phyloP scores from a whole-genome alignment of 2,888 invertebrate genomes.

The Orthosia incerta region DNA sequence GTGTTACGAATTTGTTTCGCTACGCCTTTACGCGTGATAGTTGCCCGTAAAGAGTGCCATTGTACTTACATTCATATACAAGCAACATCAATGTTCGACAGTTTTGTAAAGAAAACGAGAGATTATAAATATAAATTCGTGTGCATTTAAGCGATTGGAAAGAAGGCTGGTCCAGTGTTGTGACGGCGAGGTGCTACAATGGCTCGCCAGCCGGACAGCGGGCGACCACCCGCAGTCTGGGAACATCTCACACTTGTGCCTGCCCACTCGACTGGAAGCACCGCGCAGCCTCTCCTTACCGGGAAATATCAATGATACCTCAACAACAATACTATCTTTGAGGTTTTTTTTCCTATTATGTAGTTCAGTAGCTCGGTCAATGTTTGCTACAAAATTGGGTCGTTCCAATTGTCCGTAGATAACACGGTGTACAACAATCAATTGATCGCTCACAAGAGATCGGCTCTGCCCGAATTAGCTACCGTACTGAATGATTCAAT shows the following conservation, averaged over 20 bases:
- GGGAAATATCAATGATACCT: conserved; percentile 82
- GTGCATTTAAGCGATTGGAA: conserved; percentile 59
- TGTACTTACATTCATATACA: conserved; percentile 35
- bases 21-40: conserved; percentile 11
- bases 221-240: conserved; percentile 85
- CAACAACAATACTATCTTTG: conserved; percentile 70
- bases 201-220: conserved; percentile 50
- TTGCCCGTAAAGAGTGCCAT: conserved; percentile 26
- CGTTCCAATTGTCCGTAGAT: conserved; percentile 82
- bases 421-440: conserved; percentile 76
- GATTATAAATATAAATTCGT: conserved; percentile 49
- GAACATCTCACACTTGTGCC: conserved; percentile 74
- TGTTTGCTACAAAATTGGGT: conserved; percentile 79
- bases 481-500: conserved; percentile 67
- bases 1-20: conserved; percentile 20
- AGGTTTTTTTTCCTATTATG: conserved; percentile 72
- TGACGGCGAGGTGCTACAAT: conserved; percentile 80
- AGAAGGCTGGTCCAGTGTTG: conserved; percentile 75
- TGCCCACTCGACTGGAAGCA: conserved; percentile 83
- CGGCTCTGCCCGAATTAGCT: conserved; percentile 65
- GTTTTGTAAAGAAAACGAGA: conserved; percentile 41
- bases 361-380: conserved; percentile 79
- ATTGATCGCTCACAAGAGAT: conserved; percentile 71
- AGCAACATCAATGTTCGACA: conserved; percentile 46
- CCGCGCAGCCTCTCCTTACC: conserved; percentile 71